Evolutionary conservation across 2,888 invertebrate species (phyloP).

Genomic region (Torymus tubicola): DNA sequence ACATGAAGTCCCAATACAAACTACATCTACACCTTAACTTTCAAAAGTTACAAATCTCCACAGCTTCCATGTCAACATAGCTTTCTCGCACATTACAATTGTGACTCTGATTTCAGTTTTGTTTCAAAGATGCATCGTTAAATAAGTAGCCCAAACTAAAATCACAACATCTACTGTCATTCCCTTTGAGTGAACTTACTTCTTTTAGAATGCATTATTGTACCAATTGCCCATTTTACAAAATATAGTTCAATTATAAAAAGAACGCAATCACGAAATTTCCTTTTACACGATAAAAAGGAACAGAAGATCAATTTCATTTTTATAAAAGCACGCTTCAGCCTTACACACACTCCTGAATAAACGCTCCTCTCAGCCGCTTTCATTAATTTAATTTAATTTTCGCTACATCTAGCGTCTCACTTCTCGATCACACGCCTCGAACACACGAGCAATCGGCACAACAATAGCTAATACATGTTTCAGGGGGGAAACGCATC

Average conservation of each 20-base stretch:
- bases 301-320: background rate
- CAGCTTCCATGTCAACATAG: slow-evolving; percentile 36
- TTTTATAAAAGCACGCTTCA: background rate
- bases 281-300: slow-evolving; percentile 3
- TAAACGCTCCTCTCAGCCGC: background rate
- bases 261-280: slow-evolving; percentile 2
- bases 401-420: too few species aligned
- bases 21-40: slow-evolving; percentile 70
- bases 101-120: slow-evolving; percentile 58
- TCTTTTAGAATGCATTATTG: slow-evolving; percentile 57
- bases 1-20: slow-evolving; percentile 73
- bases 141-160: slow-evolving; percentile 62
- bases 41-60: slow-evolving; percentile 68
- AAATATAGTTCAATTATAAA: too few species aligned
- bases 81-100: slow-evolving; percentile 54
- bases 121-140: slow-evolving; percentile 58
- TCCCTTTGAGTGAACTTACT: slow-evolving; percentile 58
- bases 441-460: slow-evolving; percentile 38
- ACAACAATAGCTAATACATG: slow-evolving; percentile 29
- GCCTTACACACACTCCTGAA: too few species aligned
- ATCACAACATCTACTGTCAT: slow-evolving; percentile 61
- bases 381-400: slow-evolving; percentile 2
- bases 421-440: too few species aligned
- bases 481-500: slow-evolving; percentile 15
- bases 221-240: slow-evolving; percentile 66